Evolutionary conservation across 2,888 invertebrate genomes (phyloP).

Genomic region (Rhorus exstirpatorius): DNA sequence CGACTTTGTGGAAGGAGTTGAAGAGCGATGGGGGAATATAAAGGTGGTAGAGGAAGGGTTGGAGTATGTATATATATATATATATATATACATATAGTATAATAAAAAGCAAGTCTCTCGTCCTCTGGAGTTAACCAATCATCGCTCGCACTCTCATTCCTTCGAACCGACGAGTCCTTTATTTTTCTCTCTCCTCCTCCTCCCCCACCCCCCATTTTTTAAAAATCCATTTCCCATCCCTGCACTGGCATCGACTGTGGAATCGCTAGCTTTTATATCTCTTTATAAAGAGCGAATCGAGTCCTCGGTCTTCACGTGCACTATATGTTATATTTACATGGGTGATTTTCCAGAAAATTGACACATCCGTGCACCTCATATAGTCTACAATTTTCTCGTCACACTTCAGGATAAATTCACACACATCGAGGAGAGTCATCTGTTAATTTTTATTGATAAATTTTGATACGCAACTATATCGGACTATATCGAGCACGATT

Average conservation of each 20-base stretch:
- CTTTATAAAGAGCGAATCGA: slow-evolving; percentile 35
- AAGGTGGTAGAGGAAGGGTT: slow-evolving; percentile 39
- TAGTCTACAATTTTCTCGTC: too few relatives aligned
- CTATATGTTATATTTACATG: neutral
- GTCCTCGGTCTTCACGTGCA: slow-evolving; percentile 45
- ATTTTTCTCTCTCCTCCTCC: slow-evolving; percentile 67
- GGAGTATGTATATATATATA: slow-evolving; percentile 24
- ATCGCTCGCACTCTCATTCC: slow-evolving; percentile 72
- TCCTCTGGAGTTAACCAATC: slow-evolving; percentile 78
- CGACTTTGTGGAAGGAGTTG: slow-evolving; percentile 77
- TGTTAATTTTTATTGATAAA: too few relatives aligned
- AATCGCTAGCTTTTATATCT: slow-evolving; percentile 41
- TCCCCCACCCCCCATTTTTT: slow-evolving; percentile 13
- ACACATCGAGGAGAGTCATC: too few relatives aligned
- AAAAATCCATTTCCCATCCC: slow-evolving; percentile 40
- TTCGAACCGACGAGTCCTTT: slow-evolving; percentile 74
- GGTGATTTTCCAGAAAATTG: too few relatives aligned
- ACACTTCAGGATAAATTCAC: too few relatives aligned
- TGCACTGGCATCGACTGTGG: neutral
- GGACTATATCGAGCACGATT: too few relatives aligned
- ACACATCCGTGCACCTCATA: too few relatives aligned
- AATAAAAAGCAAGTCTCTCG: slow-evolving; percentile 59
- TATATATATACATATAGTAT: too few relatives aligned
- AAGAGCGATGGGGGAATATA: slow-evolving; percentile 75
- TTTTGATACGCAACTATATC: too few relatives aligned